Percentiles rank a stretch among this genome's conserved stretches.
Evolutionary conservation across 1,140 invertebrate species (phyloP).

Genomic region (Zaprionus vittiger): DNA sequence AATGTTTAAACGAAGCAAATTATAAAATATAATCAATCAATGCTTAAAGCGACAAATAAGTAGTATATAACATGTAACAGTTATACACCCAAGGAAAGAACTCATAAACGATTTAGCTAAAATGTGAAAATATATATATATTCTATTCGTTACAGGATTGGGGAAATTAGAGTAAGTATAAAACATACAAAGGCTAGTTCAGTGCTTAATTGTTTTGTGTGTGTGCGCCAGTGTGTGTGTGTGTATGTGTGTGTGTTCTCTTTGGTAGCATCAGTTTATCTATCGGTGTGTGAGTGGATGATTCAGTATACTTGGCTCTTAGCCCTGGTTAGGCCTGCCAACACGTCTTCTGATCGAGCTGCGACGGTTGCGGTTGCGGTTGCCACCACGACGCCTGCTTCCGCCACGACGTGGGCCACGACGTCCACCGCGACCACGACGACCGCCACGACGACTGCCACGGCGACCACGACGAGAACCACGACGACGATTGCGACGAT

Average conservation of each 20-base stretch:
- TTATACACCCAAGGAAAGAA: neutral
- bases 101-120: constrained; percentile 17
- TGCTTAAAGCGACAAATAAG: too few relatives aligned
- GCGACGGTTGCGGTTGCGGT: constrained; percentile 36
- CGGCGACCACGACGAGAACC: constrained; percentile 26
- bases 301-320: constrained; percentile 13
- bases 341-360: constrained; percentile 45
- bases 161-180: constrained; percentile 22
- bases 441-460: constrained; percentile 21
- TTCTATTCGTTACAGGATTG: constrained; percentile 23
- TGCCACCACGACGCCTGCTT: constrained; percentile 44
- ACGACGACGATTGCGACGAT: constrained; percentile 35
- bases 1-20: too few relatives aligned
- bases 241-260: neutral
- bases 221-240: constrained; percentile 15
- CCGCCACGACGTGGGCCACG: constrained; percentile 31
- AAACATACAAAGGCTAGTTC: constrained; percentile 19
- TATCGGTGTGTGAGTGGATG: neutral
- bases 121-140: constrained; percentile 57
- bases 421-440: constrained; percentile 30
- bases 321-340: constrained; percentile 46
- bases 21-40: too few relatives aligned
- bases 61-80: neutral
- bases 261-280: neutral
- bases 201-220: constrained; percentile 9